phyloP scores from a whole-genome alignment of 2,113 vertebrate genomes.

The pig (Sus scrofa) region T2T-Sscrofa CM000814.6:146543501-146544000 shows the following conservation, averaged over 20 bases:
- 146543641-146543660: too few relatives aligned
- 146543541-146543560: not conserved
- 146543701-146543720: not conserved
- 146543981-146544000: conserved; percentile 46
- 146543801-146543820: not conserved
- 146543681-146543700: not conserved
- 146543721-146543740: not conserved
- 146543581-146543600: too few relatives aligned
- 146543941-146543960: not conserved
- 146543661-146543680: not conserved
- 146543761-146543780: accelerated
- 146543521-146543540: accelerated
- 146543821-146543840: not conserved
- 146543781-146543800: not conserved
- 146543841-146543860: not conserved
- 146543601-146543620: too few relatives aligned
- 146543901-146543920: conserved; percentile 57
- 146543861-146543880: conserved; percentile 29
- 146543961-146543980: conserved; percentile 31
- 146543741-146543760: not conserved
- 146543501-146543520: not conserved
- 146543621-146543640: too few relatives aligned
- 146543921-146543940: too few relatives aligned
- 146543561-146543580: not conserved
- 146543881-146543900: conserved; percentile 17